Evolutionary conservation across 2,113 vertebrate genomes (phyloP).

Genomic region (Nyctereutes procyonoides): DNA sequence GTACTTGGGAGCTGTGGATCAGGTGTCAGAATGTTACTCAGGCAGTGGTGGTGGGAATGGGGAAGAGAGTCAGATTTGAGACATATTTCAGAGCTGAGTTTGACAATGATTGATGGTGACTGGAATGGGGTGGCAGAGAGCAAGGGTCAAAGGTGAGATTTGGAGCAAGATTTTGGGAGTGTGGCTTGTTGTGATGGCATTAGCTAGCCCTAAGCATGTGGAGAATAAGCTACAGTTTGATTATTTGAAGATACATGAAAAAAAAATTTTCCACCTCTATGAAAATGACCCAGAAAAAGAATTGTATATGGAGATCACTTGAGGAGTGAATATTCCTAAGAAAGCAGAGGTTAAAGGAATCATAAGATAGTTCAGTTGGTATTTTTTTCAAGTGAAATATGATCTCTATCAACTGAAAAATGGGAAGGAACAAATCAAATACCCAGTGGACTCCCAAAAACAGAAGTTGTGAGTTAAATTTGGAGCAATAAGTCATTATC

Average conservation of each 20-base stretch:
- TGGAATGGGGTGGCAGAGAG: background rate
- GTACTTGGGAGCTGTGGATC: background rate
- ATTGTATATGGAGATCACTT: background rate
- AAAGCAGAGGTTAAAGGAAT: background rate
- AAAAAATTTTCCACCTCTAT: background rate
- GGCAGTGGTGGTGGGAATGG: too few relatives aligned
- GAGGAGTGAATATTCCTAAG: background rate
- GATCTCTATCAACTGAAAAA: constrained; percentile 49
- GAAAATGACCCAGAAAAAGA: background rate
- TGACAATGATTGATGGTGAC: background rate
- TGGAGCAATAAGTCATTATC: background rate
- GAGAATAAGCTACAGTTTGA: background rate
- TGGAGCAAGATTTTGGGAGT: background rate
- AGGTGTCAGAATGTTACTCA: background rate
- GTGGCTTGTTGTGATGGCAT: background rate
- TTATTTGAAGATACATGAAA: background rate
- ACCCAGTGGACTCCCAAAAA: background rate
- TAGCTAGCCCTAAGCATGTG: background rate
- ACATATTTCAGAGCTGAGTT: background rate
- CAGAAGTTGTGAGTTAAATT: background rate
- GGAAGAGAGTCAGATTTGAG: background rate
- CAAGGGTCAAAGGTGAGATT: background rate
- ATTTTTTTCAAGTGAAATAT: constrained; percentile 40
- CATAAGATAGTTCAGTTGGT: background rate
- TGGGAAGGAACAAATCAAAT: background rate